Evolutionary conservation across 2,888 invertebrate species (phyloP).

Genomic region (Mamestra brassicae): DNA sequence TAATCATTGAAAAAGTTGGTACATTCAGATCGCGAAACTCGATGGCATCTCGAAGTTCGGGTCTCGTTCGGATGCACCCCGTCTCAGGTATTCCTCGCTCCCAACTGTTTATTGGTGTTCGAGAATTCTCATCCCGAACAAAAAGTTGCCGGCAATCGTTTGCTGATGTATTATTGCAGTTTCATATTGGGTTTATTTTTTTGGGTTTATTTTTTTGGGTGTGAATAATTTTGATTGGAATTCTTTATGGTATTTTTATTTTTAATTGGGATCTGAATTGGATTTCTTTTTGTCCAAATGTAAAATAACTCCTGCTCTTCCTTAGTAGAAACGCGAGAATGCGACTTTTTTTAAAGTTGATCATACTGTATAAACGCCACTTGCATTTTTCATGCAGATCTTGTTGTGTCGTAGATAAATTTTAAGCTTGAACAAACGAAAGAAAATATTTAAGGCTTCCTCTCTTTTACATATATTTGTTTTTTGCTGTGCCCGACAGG

Average conservation of each 20-base stretch:
- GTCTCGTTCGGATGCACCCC: constrained; percentile 37
- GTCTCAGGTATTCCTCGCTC: constrained; percentile 61
- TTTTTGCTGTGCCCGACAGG: too few relatives aligned
- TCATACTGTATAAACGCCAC: too few relatives aligned
- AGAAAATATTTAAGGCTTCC: too few relatives aligned
- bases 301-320: too few relatives aligned
- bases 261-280: background rate
- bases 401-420: too few relatives aligned
- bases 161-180: constrained; percentile 28
- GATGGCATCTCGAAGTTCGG: constrained; percentile 71
- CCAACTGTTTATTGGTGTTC: constrained; percentile 61
- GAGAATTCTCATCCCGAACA: constrained; percentile 63
- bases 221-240: constrained; percentile 4
- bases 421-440: too few relatives aligned
- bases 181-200: background rate
- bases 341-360: too few relatives aligned
- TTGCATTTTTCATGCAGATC: too few relatives aligned
- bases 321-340: too few relatives aligned
- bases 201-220: too few relatives aligned
- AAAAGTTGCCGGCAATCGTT: constrained; percentile 35
- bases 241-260: background rate
- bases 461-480: too few relatives aligned
- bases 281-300: background rate
- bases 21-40: constrained; percentile 70
- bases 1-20: constrained; percentile 75